Evolutionary conservation across 2,113 vertebrate species (phyloP).

Genomic region (Gambusia holbrooki): DNA sequence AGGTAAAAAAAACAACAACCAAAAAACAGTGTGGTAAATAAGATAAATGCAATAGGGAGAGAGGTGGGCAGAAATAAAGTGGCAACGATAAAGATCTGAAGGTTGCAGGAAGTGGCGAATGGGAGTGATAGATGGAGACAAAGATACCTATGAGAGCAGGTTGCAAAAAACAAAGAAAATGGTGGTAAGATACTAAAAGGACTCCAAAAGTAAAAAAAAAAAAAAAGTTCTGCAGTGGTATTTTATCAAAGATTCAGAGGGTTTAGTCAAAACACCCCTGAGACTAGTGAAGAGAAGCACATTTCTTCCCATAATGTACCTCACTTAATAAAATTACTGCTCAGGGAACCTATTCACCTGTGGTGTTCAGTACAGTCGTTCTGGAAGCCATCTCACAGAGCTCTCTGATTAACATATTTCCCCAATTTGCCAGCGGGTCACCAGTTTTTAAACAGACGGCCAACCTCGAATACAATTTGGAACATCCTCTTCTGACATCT

Average conservation of each 20-base stretch:
- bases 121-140: constrained; percentile 18
- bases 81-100: constrained; percentile 17
- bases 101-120: background rate
- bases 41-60: background rate
- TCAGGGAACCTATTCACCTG: constrained; percentile 3
- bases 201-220: background rate
- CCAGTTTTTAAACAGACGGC: background rate
- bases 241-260: constrained; percentile 44
- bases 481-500: background rate
- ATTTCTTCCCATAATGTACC: constrained; percentile 44
- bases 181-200: constrained; percentile 7
- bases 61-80: constrained; percentile 10
- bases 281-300: constrained; percentile 41
- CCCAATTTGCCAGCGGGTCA: background rate
- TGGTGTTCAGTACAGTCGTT: background rate
- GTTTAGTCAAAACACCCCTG: constrained; percentile 36
- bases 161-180: constrained; percentile 13
- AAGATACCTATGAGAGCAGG: background rate
- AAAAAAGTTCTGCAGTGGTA: constrained; percentile 25
- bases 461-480: background rate
- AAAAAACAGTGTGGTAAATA: background rate
- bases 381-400: background rate
- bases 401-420: background rate
- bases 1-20: too few species aligned
- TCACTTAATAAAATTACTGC: constrained; percentile 50